A percentile compares a stretch with the other conserved stretches of the same genome.
These are phyloP conservation scores for Jaculus jaculus DNA, from an alignment of 2,113 vertebrate species.

Conservation along the genomic window DNA sequence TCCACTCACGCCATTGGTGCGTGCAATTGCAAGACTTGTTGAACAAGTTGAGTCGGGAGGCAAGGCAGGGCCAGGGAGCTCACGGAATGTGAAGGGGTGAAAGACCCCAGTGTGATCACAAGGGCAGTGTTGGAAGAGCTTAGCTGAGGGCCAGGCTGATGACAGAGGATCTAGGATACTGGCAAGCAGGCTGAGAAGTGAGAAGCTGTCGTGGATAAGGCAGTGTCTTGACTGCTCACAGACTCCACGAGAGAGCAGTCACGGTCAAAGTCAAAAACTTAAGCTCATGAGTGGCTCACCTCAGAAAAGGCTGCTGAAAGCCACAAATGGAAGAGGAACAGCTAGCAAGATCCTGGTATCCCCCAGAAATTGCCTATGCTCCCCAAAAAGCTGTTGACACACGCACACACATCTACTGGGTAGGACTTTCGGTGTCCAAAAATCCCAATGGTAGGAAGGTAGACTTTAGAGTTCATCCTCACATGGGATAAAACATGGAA, in stretches of 20 bases:
- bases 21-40: not conserved
- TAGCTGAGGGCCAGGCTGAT: not conserved
- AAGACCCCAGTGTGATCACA: not conserved
- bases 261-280: not conserved
- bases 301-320: not conserved
- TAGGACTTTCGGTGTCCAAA: not conserved
- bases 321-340: not conserved
- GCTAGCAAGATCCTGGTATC: not conserved
- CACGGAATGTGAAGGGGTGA: not conserved
- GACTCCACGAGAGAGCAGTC: not conserved
- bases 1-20: not conserved
- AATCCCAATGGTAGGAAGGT: not conserved
- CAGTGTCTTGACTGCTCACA: not conserved
- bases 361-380: not conserved
- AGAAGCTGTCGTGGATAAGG: not conserved
- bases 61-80: not conserved
- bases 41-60: not conserved
- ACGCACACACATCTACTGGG: not conserved
- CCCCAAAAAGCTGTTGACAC: not conserved
- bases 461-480: not conserved
- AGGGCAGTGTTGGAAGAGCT: not conserved
- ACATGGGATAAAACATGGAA: conserved; percentile 1
- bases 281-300: not conserved
- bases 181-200: not conserved
- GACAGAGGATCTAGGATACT: too few relatives aligned